Evolutionary conservation across 2,113 vertebrate species (phyloP), one percentile per base, ranked within the genome.

Genomic region (Sorex araneus): DNA sequence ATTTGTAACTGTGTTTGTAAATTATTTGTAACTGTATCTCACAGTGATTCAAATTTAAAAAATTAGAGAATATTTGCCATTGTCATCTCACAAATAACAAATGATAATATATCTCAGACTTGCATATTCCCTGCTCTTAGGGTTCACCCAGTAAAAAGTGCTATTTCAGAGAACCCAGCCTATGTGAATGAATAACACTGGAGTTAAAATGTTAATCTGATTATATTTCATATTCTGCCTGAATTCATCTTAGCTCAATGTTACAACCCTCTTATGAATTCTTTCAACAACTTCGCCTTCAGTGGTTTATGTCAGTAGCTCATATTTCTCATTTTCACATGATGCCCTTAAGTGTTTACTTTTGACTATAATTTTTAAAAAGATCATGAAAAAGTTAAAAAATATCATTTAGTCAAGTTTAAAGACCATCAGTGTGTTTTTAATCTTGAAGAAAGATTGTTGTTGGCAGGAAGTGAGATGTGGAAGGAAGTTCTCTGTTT

Each of bases 291-390:
- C 32, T 97, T 97, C 90, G 93, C 66, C 75, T 69, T 96, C 89
- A 96, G 95, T 97, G 87, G 92, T 97, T 97, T 96, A 94, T 88
- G 84, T 97, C 95, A 94, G 67, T 94, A 97, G 94, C 93, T 97
- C 96, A 96, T 95, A 75, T 47, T 95, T 96, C 76, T 90, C 60
- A 80, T 92, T 96, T 97, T 96, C 85, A 96, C 84, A 85, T 71
- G 92, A 74, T 87, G 43, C 87, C 89, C 90, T 97, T 66, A 96
- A 86, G 83, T 93, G n/a, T 95, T 67, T 94, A 87, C 92, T 97
- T 96, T 77, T 97, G 92, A 94, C 43, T 74, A 34, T 93, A 13
- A 45, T 96, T 11, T 11, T 0, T 96, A 95, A 97, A 97, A 94
- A 85, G 93, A 67, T 32, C 79, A 57, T 83, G 76, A 97, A 96